phyloP scores from a whole-genome alignment of 2,113 vertebrate species.

The Todiramphus chloris region DNA sequence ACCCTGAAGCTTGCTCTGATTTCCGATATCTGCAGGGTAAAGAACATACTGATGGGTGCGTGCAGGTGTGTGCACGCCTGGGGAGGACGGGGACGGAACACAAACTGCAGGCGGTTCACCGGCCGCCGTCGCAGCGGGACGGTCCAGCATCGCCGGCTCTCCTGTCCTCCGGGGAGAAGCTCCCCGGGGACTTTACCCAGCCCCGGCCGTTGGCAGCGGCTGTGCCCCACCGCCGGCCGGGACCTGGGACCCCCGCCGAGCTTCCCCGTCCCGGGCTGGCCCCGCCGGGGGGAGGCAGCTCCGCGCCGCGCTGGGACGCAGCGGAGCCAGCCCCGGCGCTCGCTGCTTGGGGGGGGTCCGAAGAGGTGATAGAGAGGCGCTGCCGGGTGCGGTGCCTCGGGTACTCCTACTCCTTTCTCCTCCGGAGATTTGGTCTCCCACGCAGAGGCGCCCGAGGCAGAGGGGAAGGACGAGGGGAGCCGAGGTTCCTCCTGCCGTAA shows the following conservation, averaged over 20 bases:
- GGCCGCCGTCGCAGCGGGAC: not conserved
- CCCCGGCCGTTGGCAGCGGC: no score
- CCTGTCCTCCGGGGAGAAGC: not conserved
- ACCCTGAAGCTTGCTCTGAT: not conserved
- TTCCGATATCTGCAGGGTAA: accelerated
- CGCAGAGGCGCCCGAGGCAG: not conserved
- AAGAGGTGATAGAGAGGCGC: no score
- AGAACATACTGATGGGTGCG: accelerated
- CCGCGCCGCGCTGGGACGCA: no score
- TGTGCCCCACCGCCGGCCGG: no score
- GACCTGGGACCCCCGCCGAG: no score
- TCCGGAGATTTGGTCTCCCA: not conserved
- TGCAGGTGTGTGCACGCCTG: not conserved
- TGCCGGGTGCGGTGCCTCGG: not conserved
- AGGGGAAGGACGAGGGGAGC: not conserved
- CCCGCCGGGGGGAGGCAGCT: not conserved
- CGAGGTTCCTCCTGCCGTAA: not conserved
- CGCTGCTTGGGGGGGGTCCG: no score
- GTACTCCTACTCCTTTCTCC: not conserved
- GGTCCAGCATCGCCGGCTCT: not conserved
- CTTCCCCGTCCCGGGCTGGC: no score
- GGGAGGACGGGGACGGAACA: accelerated
- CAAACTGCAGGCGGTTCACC: accelerated
- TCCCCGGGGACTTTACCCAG: no score
- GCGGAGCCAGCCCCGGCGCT: not conserved